These are phyloP conservation scores for Rostratula benghalensis DNA, from an alignment of 2,113 vertebrate genomes.

Conservation along the genomic window DNA sequence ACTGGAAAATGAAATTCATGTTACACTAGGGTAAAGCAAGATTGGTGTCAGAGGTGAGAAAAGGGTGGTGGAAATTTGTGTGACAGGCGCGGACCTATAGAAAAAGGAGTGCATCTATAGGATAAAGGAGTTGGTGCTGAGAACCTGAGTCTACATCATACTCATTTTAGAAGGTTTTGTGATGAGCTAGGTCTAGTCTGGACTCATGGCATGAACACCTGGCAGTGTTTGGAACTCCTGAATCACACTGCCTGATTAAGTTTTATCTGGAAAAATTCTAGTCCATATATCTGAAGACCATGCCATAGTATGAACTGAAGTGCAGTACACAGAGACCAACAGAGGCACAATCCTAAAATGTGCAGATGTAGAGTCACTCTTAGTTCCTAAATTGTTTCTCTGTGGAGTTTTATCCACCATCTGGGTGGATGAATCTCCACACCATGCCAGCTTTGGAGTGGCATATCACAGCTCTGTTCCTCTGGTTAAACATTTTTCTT, in stretches of 20 bases:
- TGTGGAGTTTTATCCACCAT: not conserved
- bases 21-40: not conserved
- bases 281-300: not conserved
- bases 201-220: not conserved
- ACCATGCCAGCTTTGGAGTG: not conserved
- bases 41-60: not conserved
- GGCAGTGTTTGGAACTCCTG: not conserved
- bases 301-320: not conserved
- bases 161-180: not conserved
- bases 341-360: not conserved
- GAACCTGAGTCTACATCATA: fast-evolving
- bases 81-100: not conserved
- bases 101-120: not conserved
- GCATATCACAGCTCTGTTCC: not conserved
- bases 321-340: not conserved
- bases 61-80: not conserved
- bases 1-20: not conserved
- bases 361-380: not conserved
- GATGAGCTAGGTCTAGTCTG: not conserved
- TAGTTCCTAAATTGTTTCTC: not conserved
- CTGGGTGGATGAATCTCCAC: not conserved
- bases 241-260: not conserved
- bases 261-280: not conserved
- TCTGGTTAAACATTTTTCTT: not conserved
- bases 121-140: not conserved